These are phyloP conservation scores for Magallana gigas DNA, from an alignment of 1,140 invertebrate species.

Conservation along the genomic window DNA sequence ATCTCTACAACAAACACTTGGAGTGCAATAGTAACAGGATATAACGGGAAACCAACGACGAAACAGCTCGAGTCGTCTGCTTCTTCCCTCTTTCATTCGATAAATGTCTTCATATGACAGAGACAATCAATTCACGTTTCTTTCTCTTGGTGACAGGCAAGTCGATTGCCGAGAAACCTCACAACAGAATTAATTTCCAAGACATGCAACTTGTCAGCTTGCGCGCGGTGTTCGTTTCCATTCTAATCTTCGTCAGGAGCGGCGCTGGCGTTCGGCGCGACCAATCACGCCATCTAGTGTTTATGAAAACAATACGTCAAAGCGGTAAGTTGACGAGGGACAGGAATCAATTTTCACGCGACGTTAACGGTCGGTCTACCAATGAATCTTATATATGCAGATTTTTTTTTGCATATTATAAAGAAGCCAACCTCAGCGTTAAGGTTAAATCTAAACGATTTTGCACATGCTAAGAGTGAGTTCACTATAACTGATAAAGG, in stretches of 20 bases:
- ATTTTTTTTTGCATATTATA: too few relatives aligned
- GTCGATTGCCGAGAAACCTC: slow-evolving; percentile 32
- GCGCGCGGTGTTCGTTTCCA: slow-evolving; percentile 23
- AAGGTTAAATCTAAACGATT: too few relatives aligned
- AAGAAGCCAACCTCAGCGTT: too few relatives aligned
- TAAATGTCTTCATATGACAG: background rate
- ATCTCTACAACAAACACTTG: too few relatives aligned
- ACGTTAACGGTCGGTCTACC: background rate
- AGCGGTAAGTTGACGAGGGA: background rate
- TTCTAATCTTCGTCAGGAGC: slow-evolving; percentile 23
- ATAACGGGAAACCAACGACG: background rate
- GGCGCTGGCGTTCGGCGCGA: background rate
- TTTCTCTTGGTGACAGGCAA: slow-evolving; percentile 14
- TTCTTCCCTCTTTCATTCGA: background rate
- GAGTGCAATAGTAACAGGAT: too few relatives aligned
- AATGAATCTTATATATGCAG: too few relatives aligned
- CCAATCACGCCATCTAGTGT: slow-evolving; percentile 28
- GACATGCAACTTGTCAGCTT: slow-evolving; percentile 35
- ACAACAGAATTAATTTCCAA: slow-evolving; percentile 36
- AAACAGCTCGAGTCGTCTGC: too few relatives aligned
- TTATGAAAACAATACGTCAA: slow-evolving; percentile 32
- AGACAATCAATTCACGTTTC: slow-evolving; percentile 16
- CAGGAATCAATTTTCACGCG: background rate
- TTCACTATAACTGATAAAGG: too few relatives aligned
- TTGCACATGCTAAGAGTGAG: too few relatives aligned